These are phyloP conservation scores for Bradypodion pumilum DNA, from an alignment of 2,797 vertebrate genomes.

Conservation along the genomic window DNA sequence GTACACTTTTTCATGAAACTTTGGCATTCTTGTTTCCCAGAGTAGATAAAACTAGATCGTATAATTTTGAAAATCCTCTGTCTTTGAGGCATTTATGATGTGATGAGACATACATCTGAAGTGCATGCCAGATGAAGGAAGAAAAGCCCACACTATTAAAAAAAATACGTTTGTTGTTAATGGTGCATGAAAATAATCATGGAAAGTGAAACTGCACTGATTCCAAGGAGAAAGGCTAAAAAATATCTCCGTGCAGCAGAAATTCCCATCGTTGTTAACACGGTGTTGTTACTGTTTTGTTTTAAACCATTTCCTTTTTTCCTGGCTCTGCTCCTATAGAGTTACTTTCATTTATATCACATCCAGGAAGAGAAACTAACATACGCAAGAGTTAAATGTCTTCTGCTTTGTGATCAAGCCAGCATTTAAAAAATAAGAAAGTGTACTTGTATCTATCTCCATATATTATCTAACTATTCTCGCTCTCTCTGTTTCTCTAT, in stretches of 20 bases:
- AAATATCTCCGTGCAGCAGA: background rate
- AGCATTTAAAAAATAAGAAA: background rate
- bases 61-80: conserved; percentile 17
- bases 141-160: conserved; percentile 7
- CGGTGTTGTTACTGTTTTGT: background rate
- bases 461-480: background rate
- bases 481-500: background rate
- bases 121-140: conserved; percentile 7
- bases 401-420: background rate
- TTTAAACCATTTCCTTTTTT: background rate
- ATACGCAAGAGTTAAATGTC: background rate
- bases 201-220: conserved; percentile 12
- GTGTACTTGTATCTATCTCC: no score
- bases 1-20: background rate
- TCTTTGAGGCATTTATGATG: conserved; percentile 20
- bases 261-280: background rate
- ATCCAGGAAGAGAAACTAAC: background rate
- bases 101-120: conserved; percentile 25
- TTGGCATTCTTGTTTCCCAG: background rate
- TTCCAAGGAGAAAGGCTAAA: conserved; percentile 2
- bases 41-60: conserved; percentile 22
- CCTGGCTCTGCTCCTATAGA: background rate
- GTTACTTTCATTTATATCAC: background rate
- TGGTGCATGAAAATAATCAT: conserved; percentile 13
- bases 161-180: conserved; percentile 21